Evolutionary conservation across 2,113 vertebrate genomes (phyloP).

Genomic region (Paratilapia polleni): DNA sequence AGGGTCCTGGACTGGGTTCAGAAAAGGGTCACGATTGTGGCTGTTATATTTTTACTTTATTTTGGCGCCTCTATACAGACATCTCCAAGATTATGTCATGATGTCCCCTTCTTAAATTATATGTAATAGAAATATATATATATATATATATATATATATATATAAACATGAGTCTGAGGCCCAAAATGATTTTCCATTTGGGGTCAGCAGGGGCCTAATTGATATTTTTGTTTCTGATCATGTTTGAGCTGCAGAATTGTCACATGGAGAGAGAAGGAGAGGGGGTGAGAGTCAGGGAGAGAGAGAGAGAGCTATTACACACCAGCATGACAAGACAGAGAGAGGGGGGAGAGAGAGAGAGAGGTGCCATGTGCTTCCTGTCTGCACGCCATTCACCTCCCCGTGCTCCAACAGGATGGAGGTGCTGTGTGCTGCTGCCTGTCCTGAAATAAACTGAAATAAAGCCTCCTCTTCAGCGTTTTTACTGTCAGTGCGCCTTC

Average conservation of each 20-base stretch:
- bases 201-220: slow-evolving; percentile 35
- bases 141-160: not conserved
- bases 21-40: not conserved
- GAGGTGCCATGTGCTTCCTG: slow-evolving; percentile 83
- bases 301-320: slow-evolving; percentile 39
- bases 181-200: not conserved
- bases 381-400: slow-evolving; percentile 69
- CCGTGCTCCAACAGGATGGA: slow-evolving; percentile 77
- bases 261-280: not conserved
- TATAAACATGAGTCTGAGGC: not conserved
- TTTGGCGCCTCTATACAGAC: not conserved
- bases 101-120: not conserved
- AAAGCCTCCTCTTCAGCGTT: slow-evolving; percentile 33
- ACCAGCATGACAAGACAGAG: slow-evolving; percentile 57
- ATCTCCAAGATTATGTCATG: not conserved
- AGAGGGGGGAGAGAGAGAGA: slow-evolving; percentile 67
- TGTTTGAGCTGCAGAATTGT: slow-evolving; percentile 21
- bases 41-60: not conserved
- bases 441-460: slow-evolving; percentile 57
- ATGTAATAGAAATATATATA: not conserved
- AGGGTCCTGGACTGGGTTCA: not conserved
- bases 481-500: not conserved
- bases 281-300: not conserved
- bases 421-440: slow-evolving; percentile 60
- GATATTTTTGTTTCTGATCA: slow-evolving; percentile 25